Evolutionary conservation across 2,888 invertebrate genomes (phyloP), one percentile per base, ranked within the genome.

Genomic region (Pecten maximus): DNA sequence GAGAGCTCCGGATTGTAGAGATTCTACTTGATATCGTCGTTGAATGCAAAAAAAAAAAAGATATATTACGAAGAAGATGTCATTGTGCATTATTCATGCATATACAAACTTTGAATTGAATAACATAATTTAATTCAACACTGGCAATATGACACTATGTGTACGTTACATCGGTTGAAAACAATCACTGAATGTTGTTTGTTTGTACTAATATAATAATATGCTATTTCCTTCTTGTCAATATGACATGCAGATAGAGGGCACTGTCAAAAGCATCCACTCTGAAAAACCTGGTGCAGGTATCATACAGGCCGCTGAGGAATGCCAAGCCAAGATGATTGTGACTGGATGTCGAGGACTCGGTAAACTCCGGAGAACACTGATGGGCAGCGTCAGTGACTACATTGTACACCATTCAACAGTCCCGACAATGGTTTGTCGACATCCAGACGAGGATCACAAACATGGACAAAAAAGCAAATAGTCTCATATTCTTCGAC

Each of bases 301-400:
- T 10, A 74, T 74, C 10, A 74, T 74, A 15, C 74, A 74, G 35
- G 74, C 74, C 28, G 74, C 74, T 35, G 74, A 74, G 23, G 35
- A 74, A 2, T 74, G 74, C 28, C 0, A 74, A 12, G 74, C 74
- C 19, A 74, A 74, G 28, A 35, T 74, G 74, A 74, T 74, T 10
- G 74, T 74, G 16, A 74, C 74, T 6, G 74, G 74, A 74, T 74
- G 74, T 35, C 19, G 74, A 28, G 74, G 74, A 10, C 74, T 74
- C 28, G 74, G 74, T 2, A 74, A 74, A 74, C 35, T 74, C 10
- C 74, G 74, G 35, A 74, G 74, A 35, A 74, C 74, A 74, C 28
- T 74, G 4, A 74, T 74, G 74, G 74, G 74, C 0, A 74, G 74
- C 74, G 74, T 74, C 74, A 74, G 74, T 74, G 74, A 74, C 16